Conservation (phyloP, 92 coral and sea anemone species). For the Zoanthus solanderi region DNA sequence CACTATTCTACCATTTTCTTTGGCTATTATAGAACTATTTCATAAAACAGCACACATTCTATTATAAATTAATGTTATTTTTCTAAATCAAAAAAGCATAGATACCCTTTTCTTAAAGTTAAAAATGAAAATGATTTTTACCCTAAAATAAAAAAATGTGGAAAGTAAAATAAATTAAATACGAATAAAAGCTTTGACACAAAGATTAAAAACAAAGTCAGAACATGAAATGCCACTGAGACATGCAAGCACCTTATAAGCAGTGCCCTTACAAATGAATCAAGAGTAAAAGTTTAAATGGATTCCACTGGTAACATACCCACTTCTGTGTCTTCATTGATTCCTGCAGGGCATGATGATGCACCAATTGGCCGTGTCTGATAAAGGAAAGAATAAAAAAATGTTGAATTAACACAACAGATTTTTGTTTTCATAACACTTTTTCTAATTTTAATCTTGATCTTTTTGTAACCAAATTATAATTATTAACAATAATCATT, state of each 20-base stretch:
- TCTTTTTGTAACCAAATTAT: too few species aligned
- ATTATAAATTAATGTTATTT: too few species aligned
- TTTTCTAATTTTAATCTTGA: background rate
- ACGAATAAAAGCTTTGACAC: too few species aligned
- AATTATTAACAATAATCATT: background rate
- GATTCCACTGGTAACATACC: slow-evolving; percentile 10
- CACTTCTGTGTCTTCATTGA: slow-evolving; percentile 73
- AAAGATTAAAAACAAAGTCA: too few species aligned
- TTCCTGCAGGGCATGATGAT: slow-evolving; percentile 89
- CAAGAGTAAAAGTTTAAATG: background rate
- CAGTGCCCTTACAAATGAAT: background rate
- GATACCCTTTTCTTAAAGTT: too few species aligned
- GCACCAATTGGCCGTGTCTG: slow-evolving; percentile 66
- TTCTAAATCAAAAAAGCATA: background rate
- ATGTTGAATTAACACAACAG: background rate
- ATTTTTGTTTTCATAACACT: background rate
- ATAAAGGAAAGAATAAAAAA: background rate
- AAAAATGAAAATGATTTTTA: too few species aligned
- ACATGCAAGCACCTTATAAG: too few species aligned
- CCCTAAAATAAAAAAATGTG: too few species aligned
- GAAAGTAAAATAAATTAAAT: too few species aligned
- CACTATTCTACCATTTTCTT: too few species aligned
- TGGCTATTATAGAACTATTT: too few species aligned
- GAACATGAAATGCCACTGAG: too few species aligned
- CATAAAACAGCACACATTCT: background rate